Evolutionary conservation across 23 tunicate species (phyloP).

Genomic region (Ciona savignyi): DNA sequence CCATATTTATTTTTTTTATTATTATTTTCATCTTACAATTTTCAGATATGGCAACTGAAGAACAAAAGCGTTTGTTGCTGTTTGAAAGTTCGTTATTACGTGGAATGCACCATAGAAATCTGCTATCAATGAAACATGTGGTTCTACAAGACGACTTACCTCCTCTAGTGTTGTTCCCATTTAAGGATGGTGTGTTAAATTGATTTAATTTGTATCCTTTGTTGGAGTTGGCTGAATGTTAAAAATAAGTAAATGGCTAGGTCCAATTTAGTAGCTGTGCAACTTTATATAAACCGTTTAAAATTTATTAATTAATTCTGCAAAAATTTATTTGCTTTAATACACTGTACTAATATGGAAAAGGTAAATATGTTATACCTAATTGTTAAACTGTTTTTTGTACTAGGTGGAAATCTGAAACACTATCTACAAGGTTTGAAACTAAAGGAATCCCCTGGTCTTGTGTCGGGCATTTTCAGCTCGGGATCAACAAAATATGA

Average conservation of each 20-base stretch:
- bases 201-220: too few species aligned
- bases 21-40: too few species aligned
- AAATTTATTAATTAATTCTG: too few species aligned
- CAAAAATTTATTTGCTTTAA: too few species aligned
- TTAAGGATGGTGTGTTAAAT: constrained; percentile 47
- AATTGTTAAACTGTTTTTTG: not conserved
- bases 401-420: constrained; percentile 72
- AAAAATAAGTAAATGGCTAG: too few species aligned
- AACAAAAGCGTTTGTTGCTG: constrained; percentile 63
- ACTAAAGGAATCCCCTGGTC: constrained; percentile 23
- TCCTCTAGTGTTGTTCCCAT: constrained; percentile 56
- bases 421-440: constrained; percentile 69
- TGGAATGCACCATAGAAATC: constrained; percentile 77
- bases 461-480: constrained; percentile 25
- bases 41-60: constrained; percentile 69
- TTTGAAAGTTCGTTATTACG: constrained; percentile 68
- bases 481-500: constrained; percentile 42
- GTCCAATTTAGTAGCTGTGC: too few species aligned
- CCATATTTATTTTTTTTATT: too few species aligned
- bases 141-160: constrained; percentile 30
- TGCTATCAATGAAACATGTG: constrained; percentile 48
- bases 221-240: too few species aligned
- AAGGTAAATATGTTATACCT: too few species aligned
- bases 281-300: too few species aligned
- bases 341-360: too few species aligned